Conservation (phyloP, 2,113 vertebrate species). For the Anarhynchus alexandrinus region DNA sequence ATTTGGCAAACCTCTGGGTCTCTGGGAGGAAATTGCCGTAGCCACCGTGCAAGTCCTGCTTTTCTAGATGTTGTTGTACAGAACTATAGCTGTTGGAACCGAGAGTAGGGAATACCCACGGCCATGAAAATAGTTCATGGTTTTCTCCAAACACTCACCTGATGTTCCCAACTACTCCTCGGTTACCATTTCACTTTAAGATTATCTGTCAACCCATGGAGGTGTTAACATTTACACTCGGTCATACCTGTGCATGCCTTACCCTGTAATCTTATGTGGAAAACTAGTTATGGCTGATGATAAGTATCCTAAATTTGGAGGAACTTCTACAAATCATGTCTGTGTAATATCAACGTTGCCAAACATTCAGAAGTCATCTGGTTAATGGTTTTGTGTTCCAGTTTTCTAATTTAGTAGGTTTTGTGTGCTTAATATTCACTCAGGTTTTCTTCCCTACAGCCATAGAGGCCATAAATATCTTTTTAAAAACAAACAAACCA, state of each 20-base stretch:
- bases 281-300: neutral
- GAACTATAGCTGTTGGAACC: fast-evolving
- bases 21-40: neutral
- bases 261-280: neutral
- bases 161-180: neutral
- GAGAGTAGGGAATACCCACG: neutral
- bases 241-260: neutral
- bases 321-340: neutral
- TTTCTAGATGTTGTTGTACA: neutral
- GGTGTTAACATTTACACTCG: neutral
- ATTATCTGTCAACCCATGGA: neutral
- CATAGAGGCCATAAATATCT: neutral
- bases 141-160: neutral
- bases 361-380: neutral
- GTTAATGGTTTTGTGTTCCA: neutral
- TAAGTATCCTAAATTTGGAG: neutral
- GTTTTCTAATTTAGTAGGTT: neutral
- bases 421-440: neutral
- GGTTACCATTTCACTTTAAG: neutral
- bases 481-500: neutral
- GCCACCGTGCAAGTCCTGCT: neutral
- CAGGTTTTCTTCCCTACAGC: neutral
- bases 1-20: neutral
- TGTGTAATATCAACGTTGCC: neutral
- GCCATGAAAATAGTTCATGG: neutral